These are phyloP conservation scores for Drosophila kanapiae DNA, from an alignment of 1,140 invertebrate genomes.

Conservation along the genomic window DNA sequence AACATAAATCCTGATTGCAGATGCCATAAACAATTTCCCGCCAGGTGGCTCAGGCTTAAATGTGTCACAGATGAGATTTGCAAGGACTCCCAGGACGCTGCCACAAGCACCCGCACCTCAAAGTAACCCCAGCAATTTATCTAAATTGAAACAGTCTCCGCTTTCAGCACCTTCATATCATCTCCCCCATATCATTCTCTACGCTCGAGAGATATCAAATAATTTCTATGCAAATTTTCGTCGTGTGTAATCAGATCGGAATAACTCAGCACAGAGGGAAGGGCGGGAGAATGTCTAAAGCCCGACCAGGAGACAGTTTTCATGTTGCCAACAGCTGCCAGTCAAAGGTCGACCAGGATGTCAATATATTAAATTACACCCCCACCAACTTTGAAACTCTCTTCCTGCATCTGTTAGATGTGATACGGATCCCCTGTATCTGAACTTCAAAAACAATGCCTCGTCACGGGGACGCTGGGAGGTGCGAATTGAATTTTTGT, in stretches of 20 bases:
- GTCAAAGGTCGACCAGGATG: slow-evolving; percentile 57
- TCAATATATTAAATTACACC: slow-evolving; percentile 61
- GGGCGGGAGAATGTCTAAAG: background rate
- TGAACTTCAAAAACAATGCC: background rate
- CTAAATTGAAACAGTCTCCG: slow-evolving; percentile 74
- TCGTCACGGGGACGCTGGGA: slow-evolving; percentile 6
- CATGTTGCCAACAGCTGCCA: slow-evolving; percentile 68
- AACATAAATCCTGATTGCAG: slow-evolving; percentile 65
- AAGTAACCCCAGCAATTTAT: slow-evolving; percentile 50
- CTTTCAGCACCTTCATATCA: slow-evolving; percentile 41
- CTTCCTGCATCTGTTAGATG: background rate
- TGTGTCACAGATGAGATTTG: slow-evolving; percentile 46
- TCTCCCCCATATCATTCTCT: slow-evolving; percentile 4
- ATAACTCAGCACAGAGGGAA: slow-evolving; percentile 26
- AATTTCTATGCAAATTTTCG: slow-evolving; percentile 80
- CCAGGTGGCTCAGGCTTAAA: slow-evolving; percentile 51
- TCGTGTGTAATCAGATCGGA: slow-evolving; percentile 72
- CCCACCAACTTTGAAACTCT: background rate
- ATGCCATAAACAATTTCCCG: slow-evolving; percentile 70
- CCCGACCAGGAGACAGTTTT: slow-evolving; percentile 45
- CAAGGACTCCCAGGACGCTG: background rate
- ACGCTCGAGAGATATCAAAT: slow-evolving; percentile 60
- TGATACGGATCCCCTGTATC: background rate
- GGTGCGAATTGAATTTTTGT: slow-evolving; percentile 52
- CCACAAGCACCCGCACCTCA: slow-evolving; percentile 10